These are phyloP conservation scores for Poeciliopsis presidionis DNA, from an alignment of 2,797 vertebrate species.

Conservation along the genomic window DNA sequence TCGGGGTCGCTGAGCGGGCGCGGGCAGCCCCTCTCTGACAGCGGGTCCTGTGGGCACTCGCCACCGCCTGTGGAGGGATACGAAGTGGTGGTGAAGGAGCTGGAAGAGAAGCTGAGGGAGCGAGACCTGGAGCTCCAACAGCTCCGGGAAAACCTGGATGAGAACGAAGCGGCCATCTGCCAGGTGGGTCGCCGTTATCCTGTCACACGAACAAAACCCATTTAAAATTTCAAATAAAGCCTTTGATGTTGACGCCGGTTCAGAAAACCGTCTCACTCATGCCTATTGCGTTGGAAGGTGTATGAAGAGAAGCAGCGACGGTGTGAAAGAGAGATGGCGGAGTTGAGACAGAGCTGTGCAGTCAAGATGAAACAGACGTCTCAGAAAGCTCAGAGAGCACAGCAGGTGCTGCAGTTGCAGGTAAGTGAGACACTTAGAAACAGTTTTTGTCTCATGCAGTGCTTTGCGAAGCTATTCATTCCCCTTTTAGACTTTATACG, in stretches of 20 bases:
- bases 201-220: neutral
- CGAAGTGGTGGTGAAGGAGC: slow-evolving; percentile 88
- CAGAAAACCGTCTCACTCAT: neutral
- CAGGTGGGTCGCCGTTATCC: slow-evolving; percentile 78
- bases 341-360: slow-evolving; percentile 86
- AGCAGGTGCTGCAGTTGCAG: slow-evolving; percentile 96
- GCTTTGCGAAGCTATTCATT: neutral
- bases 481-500: neutral
- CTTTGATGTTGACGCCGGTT: neutral
- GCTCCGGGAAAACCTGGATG: slow-evolving; percentile 92
- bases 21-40: slow-evolving; percentile 88
- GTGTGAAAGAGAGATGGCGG: slow-evolving; percentile 90
- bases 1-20: slow-evolving; percentile 90
- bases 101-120: slow-evolving; percentile 94
- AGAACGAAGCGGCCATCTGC: slow-evolving; percentile 92
- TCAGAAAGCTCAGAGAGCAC: slow-evolving; percentile 89
- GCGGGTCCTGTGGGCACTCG: slow-evolving; percentile 91
- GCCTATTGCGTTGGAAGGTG: slow-evolving; percentile 75
- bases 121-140: slow-evolving; percentile 91
- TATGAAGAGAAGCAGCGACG: slow-evolving; percentile 93
- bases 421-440: slow-evolving; percentile 34
- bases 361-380: slow-evolving; percentile 88
- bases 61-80: slow-evolving; percentile 85
- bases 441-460: neutral
- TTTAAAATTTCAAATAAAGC: neutral